These are phyloP conservation scores for Pelusios castaneus DNA, from an alignment of 2,113 vertebrate genomes.

Conservation along the genomic window DNA sequence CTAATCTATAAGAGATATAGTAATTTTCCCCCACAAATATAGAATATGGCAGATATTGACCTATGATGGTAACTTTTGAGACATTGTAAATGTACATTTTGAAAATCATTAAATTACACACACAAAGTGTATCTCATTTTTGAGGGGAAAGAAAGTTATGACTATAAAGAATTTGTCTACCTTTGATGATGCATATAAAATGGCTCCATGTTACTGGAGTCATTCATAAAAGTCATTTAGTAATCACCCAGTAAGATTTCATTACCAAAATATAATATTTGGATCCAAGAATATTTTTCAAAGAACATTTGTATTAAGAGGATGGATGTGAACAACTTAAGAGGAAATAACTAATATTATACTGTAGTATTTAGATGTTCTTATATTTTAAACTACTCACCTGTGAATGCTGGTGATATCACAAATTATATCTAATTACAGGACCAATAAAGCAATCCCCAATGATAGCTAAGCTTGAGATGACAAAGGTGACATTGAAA, in stretches of 20 bases:
- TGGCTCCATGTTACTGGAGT: background rate
- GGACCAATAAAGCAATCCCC: constrained; percentile 64
- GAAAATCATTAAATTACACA: constrained; percentile 12
- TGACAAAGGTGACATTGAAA: constrained; percentile 81
- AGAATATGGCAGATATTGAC: constrained; percentile 21
- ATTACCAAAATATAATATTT: constrained; percentile 51
- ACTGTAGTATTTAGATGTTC: constrained; percentile 36
- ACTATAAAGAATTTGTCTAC: background rate
- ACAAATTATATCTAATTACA: constrained; percentile 67
- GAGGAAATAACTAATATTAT: background rate
- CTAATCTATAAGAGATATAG: constrained; percentile 23
- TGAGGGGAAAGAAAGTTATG: background rate
- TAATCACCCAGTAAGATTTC: background rate
- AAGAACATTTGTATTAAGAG: background rate
- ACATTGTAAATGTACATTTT: background rate
- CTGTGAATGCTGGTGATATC: constrained; percentile 68
- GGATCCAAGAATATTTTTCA: constrained; percentile 34
- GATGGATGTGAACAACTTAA: background rate
- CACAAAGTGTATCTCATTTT: background rate
- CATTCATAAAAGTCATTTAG: background rate
- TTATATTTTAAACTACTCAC: constrained; percentile 56
- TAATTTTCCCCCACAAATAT: constrained; percentile 27
- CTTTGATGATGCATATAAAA: background rate
- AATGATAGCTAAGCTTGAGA: constrained; percentile 70
- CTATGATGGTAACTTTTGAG: constrained; percentile 4